These are phyloP conservation scores for Falco concolor DNA, from an alignment of 2,797 vertebrate genomes.

Conservation along the genomic window DNA sequence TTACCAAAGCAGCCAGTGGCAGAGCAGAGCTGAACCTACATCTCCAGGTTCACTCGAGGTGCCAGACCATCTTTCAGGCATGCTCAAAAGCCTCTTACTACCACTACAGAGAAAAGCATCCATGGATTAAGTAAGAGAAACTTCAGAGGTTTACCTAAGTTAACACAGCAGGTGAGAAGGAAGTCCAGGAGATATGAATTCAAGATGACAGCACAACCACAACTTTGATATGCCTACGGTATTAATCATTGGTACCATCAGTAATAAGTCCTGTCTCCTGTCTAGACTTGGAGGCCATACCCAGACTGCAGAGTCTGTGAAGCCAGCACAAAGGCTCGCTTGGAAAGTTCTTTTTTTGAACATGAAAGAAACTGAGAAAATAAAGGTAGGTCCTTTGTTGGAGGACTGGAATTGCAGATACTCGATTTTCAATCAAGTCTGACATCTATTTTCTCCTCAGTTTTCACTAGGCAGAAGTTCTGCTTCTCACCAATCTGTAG, in stretches of 20 bases:
- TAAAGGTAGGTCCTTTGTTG: slow-evolving; percentile 26
- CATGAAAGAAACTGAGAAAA: slow-evolving; percentile 42
- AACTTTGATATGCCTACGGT: not conserved
- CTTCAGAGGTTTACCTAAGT: not conserved
- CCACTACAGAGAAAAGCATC: not conserved
- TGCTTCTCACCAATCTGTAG: not conserved
- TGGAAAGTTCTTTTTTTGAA: slow-evolving; percentile 14
- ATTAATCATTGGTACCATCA: not conserved
- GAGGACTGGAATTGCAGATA: not conserved
- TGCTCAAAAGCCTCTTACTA: not conserved
- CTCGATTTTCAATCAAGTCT: not conserved
- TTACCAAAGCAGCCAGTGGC: not conserved
- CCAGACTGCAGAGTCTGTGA: slow-evolving; percentile 34
- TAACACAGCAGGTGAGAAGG: slow-evolving; percentile 4
- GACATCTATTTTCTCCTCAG: not conserved
- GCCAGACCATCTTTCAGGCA: not conserved
- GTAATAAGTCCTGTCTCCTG: slow-evolving; percentile 35
- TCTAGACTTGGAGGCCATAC: slow-evolving; percentile 47
- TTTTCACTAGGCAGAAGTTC: not conserved
- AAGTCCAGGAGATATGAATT: not conserved
- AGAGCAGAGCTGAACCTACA: not conserved
- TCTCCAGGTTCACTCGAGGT: not conserved
- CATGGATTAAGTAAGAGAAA: not conserved
- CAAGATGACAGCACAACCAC: not conserved
- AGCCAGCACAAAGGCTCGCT: not conserved